These are phyloP conservation scores for Zaprionus inermis DNA, from an alignment of 1,140 invertebrate genomes.

Conservation along the genomic window DNA sequence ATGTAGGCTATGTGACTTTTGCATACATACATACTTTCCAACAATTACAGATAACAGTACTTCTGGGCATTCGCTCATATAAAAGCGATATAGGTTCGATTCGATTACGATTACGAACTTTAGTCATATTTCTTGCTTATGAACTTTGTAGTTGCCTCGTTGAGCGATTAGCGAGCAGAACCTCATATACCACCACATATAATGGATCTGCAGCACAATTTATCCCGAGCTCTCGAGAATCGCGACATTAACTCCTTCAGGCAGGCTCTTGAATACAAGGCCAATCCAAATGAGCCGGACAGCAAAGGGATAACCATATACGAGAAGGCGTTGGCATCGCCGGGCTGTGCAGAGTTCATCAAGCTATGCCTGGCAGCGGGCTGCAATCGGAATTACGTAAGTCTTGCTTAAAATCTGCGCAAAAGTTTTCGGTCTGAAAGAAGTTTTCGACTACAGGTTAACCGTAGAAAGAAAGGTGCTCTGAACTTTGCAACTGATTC, in stretches of 20 bases:
- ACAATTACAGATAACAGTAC: too few relatives aligned
- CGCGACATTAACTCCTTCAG: conserved; percentile 39
- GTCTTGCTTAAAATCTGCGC: conserved; percentile 24
- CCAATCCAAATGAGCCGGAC: conserved; percentile 40
- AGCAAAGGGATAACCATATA: conserved; percentile 36
- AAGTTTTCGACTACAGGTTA: conserved; percentile 5
- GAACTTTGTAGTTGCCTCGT: not conserved
- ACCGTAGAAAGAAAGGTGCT: conserved; percentile 66
- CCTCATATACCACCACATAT: conserved; percentile 1
- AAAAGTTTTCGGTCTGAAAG: not conserved
- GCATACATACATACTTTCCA: too few relatives aligned
- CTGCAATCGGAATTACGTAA: conserved; percentile 87
- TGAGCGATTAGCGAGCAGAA: not conserved
- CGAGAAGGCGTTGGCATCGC: conserved; percentile 43
- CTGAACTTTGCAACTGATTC: conserved; percentile 88
- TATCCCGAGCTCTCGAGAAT: conserved; percentile 27
- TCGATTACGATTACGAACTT: too few relatives aligned
- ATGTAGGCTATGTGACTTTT: too few relatives aligned
- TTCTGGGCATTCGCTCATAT: too few relatives aligned
- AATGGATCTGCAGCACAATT: conserved; percentile 28
- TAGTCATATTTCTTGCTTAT: not conserved
- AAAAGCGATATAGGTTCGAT: too few relatives aligned
- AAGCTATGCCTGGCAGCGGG: conserved; percentile 87
- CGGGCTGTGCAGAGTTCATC: conserved; percentile 85
- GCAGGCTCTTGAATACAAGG: conserved; percentile 35